Conservation (phyloP, 1,140 invertebrate species). For the Vollenhovia emeryi region DNA sequence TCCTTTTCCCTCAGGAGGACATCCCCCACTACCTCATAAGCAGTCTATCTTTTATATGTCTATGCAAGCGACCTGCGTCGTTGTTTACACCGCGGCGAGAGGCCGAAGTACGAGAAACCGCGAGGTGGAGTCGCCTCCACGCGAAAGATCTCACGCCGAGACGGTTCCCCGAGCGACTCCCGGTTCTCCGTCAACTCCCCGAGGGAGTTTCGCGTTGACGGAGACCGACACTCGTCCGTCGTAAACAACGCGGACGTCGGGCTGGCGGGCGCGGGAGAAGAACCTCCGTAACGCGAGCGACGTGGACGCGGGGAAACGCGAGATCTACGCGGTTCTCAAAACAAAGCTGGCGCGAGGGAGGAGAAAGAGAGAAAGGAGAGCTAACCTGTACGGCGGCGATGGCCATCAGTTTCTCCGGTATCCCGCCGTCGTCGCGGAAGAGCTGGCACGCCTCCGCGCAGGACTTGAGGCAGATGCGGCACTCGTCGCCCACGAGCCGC, state of each 20-base stretch:
- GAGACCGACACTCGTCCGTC: not conserved
- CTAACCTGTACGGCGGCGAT: slow-evolving; percentile 82
- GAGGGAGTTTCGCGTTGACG: not conserved
- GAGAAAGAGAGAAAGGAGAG: not conserved
- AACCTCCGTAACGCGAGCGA: too few relatives aligned
- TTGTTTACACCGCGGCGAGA: not conserved
- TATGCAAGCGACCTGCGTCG: not conserved
- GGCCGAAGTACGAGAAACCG: too few relatives aligned
- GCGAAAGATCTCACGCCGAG: too few relatives aligned
- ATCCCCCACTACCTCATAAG: too few relatives aligned
- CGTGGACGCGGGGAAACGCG: too few relatives aligned
- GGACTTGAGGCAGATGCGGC: slow-evolving; percentile 76
- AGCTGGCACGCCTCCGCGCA: slow-evolving; percentile 71
- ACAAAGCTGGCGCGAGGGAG: not conserved
- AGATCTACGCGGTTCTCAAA: not conserved
- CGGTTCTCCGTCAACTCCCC: too few relatives aligned
- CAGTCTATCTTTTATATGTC: too few relatives aligned
- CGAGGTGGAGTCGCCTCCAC: too few relatives aligned
- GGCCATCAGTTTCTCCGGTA: slow-evolving; percentile 78
- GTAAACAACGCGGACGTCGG: too few relatives aligned
- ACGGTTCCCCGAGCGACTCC: too few relatives aligned
- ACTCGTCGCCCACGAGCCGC: slow-evolving; percentile 64
- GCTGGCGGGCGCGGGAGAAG: too few relatives aligned
- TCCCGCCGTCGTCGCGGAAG: slow-evolving; percentile 70
- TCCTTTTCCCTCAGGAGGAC: too few relatives aligned